Conservation (phyloP, 2,888 invertebrate genomes). For the Hydrotaea diabolus region DNA sequence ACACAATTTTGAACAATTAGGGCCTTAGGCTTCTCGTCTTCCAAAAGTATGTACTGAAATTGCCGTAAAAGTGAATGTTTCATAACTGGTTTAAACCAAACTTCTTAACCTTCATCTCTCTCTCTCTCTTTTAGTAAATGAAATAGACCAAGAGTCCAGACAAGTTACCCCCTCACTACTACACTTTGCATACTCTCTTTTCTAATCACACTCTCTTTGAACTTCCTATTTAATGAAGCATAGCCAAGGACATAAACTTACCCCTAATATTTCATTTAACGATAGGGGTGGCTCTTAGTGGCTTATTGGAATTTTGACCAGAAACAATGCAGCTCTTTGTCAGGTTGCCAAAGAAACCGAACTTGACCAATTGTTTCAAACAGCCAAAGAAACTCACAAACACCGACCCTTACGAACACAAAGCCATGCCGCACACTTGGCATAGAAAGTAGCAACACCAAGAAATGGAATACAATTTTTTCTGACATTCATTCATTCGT, state of each 20-base stretch:
- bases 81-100: too few species aligned
- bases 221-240: constrained; percentile 21
- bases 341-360: constrained; percentile 59
- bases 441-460: too few species aligned
- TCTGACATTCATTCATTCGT: background rate
- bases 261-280: background rate
- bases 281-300: constrained; percentile 39
- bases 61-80: too few species aligned
- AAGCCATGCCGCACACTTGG: background rate
- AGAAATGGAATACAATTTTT: background rate
- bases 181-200: too few species aligned
- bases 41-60: too few species aligned
- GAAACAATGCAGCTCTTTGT: constrained; percentile 12
- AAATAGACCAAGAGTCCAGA: too few species aligned
- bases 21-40: too few species aligned
- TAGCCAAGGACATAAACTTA: background rate
- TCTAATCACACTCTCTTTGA: background rate
- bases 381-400: background rate
- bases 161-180: too few species aligned
- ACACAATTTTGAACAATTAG: too few species aligned
- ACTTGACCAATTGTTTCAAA: constrained; percentile 58
- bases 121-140: too few species aligned
- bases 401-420: constrained; percentile 32
- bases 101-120: background rate
- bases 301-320: constrained; percentile 59